Conservation (phyloP, 2,113 vertebrate genomes). For the Dasyornis broadbenti region DNA sequence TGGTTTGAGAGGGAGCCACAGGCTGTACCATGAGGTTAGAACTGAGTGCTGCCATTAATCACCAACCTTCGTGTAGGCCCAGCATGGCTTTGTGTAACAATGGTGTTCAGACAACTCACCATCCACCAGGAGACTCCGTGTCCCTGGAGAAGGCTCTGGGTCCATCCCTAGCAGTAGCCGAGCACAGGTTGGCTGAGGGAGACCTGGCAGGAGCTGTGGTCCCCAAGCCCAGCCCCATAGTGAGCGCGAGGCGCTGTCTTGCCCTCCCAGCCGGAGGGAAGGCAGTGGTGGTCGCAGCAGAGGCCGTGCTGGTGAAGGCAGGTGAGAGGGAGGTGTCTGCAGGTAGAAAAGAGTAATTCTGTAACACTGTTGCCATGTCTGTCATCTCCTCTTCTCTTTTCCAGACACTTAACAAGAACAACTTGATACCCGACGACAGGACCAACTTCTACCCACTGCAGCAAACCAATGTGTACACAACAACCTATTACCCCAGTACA, state of each 20-base stretch:
- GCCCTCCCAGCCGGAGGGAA: slow-evolving; percentile 45
- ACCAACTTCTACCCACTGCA: slow-evolving; percentile 92
- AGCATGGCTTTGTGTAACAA: slow-evolving; percentile 39
- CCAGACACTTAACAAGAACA: slow-evolving; percentile 98
- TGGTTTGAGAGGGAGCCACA: slow-evolving; percentile 41
- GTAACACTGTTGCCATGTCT: neutral
- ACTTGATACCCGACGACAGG: slow-evolving; percentile 92
- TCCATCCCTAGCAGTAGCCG: neutral
- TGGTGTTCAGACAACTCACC: neutral
- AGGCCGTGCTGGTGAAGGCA: slow-evolving; percentile 6
- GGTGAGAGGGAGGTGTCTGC: slow-evolving; percentile 38
- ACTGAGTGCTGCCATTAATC: neutral
- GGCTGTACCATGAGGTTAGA: neutral
- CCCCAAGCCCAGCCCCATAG: neutral
- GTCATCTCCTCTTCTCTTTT: slow-evolving; percentile 36
- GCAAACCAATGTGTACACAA: slow-evolving; percentile 97
- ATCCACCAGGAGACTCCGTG: neutral
- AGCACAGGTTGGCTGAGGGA: neutral
- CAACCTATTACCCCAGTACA: slow-evolving; percentile 93
- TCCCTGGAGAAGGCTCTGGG: neutral
- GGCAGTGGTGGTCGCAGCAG: neutral
- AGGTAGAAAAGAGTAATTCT: neutral
- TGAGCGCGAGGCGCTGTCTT: neutral
- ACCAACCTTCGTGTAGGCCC: neutral
- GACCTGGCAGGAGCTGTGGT: slow-evolving; percentile 1